Percentiles rank a stretch among this genome's conserved stretches.
Conservation (phyloP, 1,140 invertebrate genomes). For the Mizuhopecten yessoensis region DNA sequence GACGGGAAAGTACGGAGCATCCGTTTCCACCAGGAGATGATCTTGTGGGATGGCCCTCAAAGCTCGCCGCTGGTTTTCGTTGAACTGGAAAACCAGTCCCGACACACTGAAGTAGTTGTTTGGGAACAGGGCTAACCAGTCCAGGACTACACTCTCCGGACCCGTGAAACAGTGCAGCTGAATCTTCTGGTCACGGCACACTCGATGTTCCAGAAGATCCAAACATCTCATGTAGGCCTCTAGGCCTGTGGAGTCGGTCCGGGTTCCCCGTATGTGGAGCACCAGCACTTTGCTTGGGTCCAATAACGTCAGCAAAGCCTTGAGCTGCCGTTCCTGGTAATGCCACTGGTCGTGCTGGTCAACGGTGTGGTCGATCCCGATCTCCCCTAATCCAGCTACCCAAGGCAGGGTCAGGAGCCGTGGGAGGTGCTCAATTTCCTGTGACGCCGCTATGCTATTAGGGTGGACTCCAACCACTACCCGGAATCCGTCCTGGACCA, state of each 20-base stretch:
- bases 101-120: too few relatives aligned
- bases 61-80: neutral
- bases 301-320: neutral
- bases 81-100: neutral
- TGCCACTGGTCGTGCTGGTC: neutral
- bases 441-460: too few relatives aligned
- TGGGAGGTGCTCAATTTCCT: neutral
- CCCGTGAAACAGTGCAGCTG: constrained; percentile 46
- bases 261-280: too few relatives aligned
- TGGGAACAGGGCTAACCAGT: neutral
- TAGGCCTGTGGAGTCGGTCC: too few relatives aligned
- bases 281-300: too few relatives aligned
- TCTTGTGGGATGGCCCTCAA: neutral
- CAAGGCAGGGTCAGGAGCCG: neutral
- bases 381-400: neutral
- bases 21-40: too few relatives aligned
- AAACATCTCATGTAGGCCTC: too few relatives aligned
- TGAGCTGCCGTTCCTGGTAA: neutral
- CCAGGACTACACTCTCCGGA: too few relatives aligned
- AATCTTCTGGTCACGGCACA: neutral
- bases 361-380: neutral
- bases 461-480: too few relatives aligned
- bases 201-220: neutral
- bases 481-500: neutral
- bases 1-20: neutral